Evolutionary conservation across 2,797 vertebrate genomes (phyloP), one percentile per base, ranked within the genome.

Genomic region (Danio albolineatus): DNA sequence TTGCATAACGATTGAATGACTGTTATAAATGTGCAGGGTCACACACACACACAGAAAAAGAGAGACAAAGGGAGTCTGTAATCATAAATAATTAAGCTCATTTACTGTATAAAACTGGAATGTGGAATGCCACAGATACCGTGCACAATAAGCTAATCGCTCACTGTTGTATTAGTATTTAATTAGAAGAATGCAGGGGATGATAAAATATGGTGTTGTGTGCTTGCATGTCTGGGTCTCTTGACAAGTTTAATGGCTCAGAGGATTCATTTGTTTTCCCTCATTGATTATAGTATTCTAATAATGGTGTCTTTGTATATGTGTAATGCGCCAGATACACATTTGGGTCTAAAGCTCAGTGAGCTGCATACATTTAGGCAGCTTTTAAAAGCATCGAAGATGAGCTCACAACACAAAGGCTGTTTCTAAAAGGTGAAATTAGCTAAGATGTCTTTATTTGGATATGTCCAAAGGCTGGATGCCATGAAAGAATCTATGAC

Each of bases 21-120:
- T 72, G 78, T 75, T 78, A 83, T 74, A 66, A 76, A 82, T 83
- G 76, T 78, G 67, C 21, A 17, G 69, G 71, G 54, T 72, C 77
- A 28, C 46, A 48, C 16, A 28, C 53, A 8, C 17, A 73, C 36
- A 65, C 17, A 10, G 16, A 66, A 82, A 84, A 76, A 66, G 72
- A 67, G 57, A 81, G 74, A 78, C 60, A 76, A 66, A 73, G 46
- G n/a, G 73, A 72, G 71, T 53, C 74, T 82, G 61, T 79, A 75
- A 82, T 85, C 77, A 86, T 86, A 85, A 86, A 83, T 84, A 81
- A 84, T 87, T 80, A 82, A 74, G 72, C 76, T 84, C 64, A 83
- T 85, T 81, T 85, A 82, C 65, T 49, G 80, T 83, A 82, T 70
- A 84, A 76, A 84, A 73, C 67, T 67, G 83, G 49, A 64, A 79